Evolutionary conservation across 2,113 vertebrate genomes (phyloP).

Genomic region (Strix uralensis): DNA sequence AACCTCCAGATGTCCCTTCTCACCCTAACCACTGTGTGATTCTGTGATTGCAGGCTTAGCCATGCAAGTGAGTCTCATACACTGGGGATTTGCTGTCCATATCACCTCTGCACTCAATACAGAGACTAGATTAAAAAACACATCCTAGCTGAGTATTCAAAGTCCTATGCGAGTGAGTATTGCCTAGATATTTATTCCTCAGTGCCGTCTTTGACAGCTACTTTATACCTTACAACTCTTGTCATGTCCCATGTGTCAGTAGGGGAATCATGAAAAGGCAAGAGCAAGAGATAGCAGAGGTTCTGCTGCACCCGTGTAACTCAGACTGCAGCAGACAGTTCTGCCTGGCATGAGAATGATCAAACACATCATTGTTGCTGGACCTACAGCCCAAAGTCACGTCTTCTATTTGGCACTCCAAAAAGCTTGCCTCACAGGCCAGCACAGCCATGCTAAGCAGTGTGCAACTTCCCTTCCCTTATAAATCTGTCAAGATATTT

Average conservation of each 20-base stretch:
- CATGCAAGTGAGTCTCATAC: neutral
- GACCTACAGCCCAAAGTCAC: neutral
- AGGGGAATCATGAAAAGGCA: neutral
- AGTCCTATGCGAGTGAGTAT: rapidly evolving
- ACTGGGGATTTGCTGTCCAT: neutral
- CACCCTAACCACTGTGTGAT: neutral
- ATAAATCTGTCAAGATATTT: neutral
- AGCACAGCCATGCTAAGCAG: neutral
- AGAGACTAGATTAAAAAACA: neutral
- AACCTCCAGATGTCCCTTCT: neutral
- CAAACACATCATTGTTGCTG: neutral
- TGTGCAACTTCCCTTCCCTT: neutral
- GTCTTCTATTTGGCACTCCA: neutral
- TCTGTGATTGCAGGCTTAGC: neutral
- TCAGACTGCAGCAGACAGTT: neutral
- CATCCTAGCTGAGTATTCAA: neutral
- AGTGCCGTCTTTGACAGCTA: neutral
- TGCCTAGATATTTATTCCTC: neutral
- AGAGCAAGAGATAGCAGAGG: neutral
- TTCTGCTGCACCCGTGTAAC: neutral
- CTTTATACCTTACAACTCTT: neutral
- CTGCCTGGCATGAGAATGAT: neutral
- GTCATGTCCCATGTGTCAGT: neutral
- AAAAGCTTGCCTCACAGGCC: neutral
- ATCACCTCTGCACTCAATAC: neutral